A percentile compares a stretch with the other conserved stretches of the same genome.
Evolutionary conservation across 2,113 vertebrate genomes (phyloP).

Genomic region (Desmodus rotundus): DNA sequence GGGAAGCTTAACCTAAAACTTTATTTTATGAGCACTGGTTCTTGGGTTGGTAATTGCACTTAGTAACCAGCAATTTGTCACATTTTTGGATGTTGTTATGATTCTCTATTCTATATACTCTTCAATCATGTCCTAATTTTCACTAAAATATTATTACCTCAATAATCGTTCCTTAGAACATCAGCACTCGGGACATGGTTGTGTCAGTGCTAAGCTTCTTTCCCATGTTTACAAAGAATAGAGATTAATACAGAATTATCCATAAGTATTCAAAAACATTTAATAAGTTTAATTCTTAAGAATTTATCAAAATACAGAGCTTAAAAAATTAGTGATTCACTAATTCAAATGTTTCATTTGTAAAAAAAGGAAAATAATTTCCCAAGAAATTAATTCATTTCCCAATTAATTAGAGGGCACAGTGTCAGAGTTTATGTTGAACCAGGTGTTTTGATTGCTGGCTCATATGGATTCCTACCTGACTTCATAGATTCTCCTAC

Average conservation of each 20-base stretch:
- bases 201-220: neutral
- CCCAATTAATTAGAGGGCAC: neutral
- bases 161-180: neutral
- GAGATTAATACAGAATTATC: neutral
- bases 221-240: neutral
- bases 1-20: neutral
- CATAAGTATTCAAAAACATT: neutral
- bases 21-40: neutral
- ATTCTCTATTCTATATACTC: neutral
- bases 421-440: neutral
- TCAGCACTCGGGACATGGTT: neutral
- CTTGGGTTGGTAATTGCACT: neutral
- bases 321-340: neutral
- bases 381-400: neutral
- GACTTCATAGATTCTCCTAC: neutral
- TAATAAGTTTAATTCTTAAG: neutral
- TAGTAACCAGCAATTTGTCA: neutral
- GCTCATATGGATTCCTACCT: neutral
- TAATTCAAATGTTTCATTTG: neutral
- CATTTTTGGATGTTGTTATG: neutral
- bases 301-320: neutral
- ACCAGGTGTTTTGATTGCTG: neutral
- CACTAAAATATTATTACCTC: neutral
- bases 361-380: neutral
- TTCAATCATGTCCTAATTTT: conserved; percentile 1